Conservation (phyloP, 2,113 vertebrate species). For the Cariama cristata region DNA sequence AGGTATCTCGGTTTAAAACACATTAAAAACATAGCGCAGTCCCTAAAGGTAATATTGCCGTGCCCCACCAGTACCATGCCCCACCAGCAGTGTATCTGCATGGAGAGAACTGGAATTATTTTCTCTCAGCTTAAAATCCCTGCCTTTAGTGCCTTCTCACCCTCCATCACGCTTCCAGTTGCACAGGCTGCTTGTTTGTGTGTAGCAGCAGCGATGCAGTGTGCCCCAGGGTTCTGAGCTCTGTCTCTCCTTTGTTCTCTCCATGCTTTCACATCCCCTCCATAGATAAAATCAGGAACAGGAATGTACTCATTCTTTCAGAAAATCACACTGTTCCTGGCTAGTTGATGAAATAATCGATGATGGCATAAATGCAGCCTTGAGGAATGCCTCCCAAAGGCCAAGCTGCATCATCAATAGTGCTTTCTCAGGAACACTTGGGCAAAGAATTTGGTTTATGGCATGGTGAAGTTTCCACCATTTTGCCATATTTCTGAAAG, state of each 20-base stretch:
- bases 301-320: not conserved
- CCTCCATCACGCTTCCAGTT: not conserved
- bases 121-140: not conserved
- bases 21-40: not conserved
- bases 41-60: not conserved
- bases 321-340: not conserved
- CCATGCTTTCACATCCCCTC: not conserved
- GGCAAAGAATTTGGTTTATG: not conserved
- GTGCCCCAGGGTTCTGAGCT: not conserved
- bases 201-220: not conserved
- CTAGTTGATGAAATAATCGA: not conserved
- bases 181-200: not conserved
- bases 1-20: not conserved
- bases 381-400: not conserved
- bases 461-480: not conserved
- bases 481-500: not conserved
- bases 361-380: not conserved
- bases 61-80: not conserved
- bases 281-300: not conserved
- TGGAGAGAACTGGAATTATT: not conserved
- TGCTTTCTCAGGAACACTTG: not conserved
- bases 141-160: not conserved
- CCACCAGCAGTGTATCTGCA: not conserved
- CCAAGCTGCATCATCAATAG: not conserved
- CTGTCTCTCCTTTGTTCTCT: not conserved